Evolutionary conservation across 1,140 invertebrate genomes (phyloP).

Genomic region (Drosophila sp.): DNA sequence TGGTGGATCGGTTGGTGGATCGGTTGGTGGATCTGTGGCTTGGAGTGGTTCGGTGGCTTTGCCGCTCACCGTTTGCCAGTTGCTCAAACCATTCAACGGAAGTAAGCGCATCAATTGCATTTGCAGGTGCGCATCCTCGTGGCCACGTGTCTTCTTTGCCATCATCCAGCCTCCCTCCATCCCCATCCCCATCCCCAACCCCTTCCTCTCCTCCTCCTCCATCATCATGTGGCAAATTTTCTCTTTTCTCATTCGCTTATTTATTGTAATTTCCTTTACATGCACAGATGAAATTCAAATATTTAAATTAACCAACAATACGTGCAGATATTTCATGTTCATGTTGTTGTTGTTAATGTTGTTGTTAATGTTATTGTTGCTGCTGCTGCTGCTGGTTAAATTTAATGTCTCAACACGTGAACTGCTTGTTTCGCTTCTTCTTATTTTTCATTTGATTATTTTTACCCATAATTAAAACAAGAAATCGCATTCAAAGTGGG

Average conservation of each 20-base stretch:
- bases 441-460: conserved; percentile 10
- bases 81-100: conserved; percentile 34
- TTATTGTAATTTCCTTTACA: conserved; percentile 60
- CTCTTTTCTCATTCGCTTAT: conserved; percentile 66
- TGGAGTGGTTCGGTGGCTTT: too few relatives aligned
- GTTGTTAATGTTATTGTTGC: conserved; percentile 11
- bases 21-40: too few relatives aligned
- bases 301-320: conserved; percentile 56
- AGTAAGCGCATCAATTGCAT: conserved; percentile 57
- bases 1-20: too few relatives aligned
- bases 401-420: conserved; percentile 41
- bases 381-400: conserved; percentile 1
- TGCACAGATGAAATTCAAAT: conserved; percentile 54
- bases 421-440: conserved; percentile 25
- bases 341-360: conserved; percentile 19
- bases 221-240: conserved; percentile 52
- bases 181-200: conserved; percentile 14
- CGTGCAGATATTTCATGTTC: conserved; percentile 32
- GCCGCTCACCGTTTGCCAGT: too few relatives aligned
- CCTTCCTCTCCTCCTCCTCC: conserved; percentile 14
- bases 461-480: conserved; percentile 32
- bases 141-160: background rate
- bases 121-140: conserved; percentile 51
- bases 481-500: background rate
- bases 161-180: background rate